A percentile compares a stretch with the other conserved stretches of the same genome.
Evolutionary conservation across 2,888 invertebrate genomes (phyloP).

Genomic region (Brenthis hecate): DNA sequence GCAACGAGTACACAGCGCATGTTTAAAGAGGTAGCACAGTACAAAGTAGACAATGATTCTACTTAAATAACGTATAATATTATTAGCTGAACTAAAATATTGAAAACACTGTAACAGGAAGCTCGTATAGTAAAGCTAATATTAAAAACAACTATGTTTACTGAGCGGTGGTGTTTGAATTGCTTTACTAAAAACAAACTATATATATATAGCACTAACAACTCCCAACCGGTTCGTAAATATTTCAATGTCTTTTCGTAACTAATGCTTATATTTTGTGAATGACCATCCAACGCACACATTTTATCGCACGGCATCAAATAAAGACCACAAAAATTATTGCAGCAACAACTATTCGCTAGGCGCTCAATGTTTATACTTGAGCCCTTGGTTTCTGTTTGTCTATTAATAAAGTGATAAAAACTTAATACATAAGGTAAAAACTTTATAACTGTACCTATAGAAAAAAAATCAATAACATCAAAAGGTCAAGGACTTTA

Average conservation of each 20-base stretch:
- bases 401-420: no score
- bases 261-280: not conserved
- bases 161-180: not conserved
- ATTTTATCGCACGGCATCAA: not conserved
- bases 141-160: not conserved
- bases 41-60: not conserved
- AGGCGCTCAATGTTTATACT: no score
- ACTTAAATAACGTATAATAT: not conserved
- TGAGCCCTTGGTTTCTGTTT: no score
- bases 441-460: no score
- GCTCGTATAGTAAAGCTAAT: not conserved
- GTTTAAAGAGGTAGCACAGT: not conserved
- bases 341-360: not conserved
- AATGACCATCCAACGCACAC: not conserved
- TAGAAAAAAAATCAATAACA: no score
- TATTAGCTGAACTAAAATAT: no score
- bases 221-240: not conserved
- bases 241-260: slow-evolving; percentile 12
- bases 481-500: no score
- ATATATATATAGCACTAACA: slow-evolving; percentile 8
- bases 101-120: no score
- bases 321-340: not conserved
- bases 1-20: slow-evolving; percentile 8
- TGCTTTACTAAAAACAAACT: no score
- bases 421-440: no score